These are phyloP conservation scores for Anas capensis DNA, from an alignment of 2,797 vertebrate genomes.

Conservation along the genomic window DNA sequence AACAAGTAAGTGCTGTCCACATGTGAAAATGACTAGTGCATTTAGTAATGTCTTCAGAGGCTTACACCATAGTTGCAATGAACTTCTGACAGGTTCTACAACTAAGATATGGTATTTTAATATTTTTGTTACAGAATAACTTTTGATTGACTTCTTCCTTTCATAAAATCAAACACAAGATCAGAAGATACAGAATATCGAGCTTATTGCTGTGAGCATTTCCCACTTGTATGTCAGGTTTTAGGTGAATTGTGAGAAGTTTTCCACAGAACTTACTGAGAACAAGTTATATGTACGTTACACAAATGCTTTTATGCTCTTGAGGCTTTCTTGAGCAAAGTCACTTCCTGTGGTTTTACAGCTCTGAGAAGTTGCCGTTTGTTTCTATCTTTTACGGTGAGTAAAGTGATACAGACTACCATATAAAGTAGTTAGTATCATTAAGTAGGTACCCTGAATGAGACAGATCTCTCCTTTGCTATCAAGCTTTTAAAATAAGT, in stretches of 20 bases:
- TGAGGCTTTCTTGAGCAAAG: not conserved
- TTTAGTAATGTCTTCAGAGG: not conserved
- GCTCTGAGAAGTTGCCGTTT: not conserved
- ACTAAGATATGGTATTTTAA: not conserved
- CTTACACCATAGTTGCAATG: not conserved
- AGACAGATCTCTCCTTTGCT: not conserved
- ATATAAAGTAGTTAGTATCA: not conserved
- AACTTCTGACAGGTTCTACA: not conserved
- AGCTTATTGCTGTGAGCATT: not conserved
- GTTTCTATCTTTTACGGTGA: not conserved
- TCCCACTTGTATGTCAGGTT: not conserved
- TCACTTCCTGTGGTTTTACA: not conserved
- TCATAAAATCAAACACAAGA: not conserved
- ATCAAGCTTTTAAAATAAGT: not conserved
- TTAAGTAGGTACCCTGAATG: not conserved
- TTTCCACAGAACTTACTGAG: not conserved
- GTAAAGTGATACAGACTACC: accelerated
- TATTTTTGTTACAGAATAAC: not conserved
- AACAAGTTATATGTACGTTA: not conserved
- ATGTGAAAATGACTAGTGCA: not conserved
- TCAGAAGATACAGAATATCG: not conserved
- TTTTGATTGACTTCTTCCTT: not conserved
- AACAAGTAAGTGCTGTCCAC: not conserved
- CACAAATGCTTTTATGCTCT: not conserved
- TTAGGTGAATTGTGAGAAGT: not conserved